A percentile compares a stretch with the other conserved stretches of the same genome.
These are phyloP conservation scores for Apolygus lucorum DNA, from an alignment of 1,140 invertebrate species.

Conservation along the genomic window DNA sequence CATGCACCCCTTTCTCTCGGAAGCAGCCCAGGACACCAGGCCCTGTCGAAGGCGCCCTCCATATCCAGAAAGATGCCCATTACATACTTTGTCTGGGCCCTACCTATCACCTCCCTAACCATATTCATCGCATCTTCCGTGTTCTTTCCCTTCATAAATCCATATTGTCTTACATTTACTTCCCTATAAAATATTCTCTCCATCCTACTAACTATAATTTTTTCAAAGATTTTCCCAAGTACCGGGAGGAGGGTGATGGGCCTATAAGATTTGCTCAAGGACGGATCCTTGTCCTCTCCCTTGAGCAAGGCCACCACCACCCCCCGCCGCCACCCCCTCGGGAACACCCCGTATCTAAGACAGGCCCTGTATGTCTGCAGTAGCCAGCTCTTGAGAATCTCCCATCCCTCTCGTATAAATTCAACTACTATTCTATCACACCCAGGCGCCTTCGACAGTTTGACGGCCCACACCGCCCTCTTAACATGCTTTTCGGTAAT, in stretches of 20 bases:
- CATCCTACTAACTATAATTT: too few species aligned
- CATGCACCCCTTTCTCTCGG: not conserved
- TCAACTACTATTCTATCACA: not conserved
- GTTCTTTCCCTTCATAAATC: too few species aligned
- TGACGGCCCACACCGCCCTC: not conserved
- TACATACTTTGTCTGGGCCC: not conserved
- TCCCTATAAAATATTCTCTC: too few species aligned
- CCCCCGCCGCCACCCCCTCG: too few species aligned
- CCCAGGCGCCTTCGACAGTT: not conserved
- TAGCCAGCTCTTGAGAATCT: too few species aligned
- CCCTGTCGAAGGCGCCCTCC: not conserved
- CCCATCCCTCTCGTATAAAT: not conserved
- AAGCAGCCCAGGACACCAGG: not conserved
- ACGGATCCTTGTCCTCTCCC: not conserved
- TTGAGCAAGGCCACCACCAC: too few species aligned
- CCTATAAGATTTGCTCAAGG: too few species aligned
- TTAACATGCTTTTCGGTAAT: not conserved
- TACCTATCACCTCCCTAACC: not conserved
- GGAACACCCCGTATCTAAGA: too few species aligned
- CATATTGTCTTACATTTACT: not conserved
- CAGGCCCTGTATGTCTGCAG: too few species aligned
- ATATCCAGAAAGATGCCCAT: not conserved
- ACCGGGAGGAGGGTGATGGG: too few species aligned
- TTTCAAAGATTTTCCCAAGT: too few species aligned
- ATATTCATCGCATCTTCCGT: too few species aligned